Conservation (phyloP, 64 coral and sea anemone genomes). For the Cladopsammia gracilis region DNA sequence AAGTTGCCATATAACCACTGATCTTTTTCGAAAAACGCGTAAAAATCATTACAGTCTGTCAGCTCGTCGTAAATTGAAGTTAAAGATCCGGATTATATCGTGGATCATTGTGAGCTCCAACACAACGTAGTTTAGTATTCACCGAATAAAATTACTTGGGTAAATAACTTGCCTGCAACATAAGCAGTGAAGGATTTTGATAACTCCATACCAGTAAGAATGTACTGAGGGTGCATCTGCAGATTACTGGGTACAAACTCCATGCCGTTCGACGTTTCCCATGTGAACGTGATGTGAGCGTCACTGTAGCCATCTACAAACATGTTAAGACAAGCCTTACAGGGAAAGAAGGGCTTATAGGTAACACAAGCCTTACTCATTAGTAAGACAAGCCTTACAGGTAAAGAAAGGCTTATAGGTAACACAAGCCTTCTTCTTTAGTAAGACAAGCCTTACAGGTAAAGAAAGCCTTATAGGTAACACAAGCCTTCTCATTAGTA, state of each 20-base stretch:
- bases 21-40: too few relatives aligned
- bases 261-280: slow-evolving; percentile 62
- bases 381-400: background rate
- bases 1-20: too few relatives aligned
- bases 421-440: too few relatives aligned
- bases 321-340: background rate
- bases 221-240: slow-evolving; percentile 68
- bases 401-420: background rate
- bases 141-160: background rate
- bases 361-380: background rate
- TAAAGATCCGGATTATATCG: too few relatives aligned
- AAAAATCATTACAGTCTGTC: too few relatives aligned
- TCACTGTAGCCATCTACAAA: slow-evolving; percentile 75
- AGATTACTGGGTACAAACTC: slow-evolving; percentile 41
- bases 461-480: background rate
- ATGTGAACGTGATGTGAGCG: slow-evolving; percentile 65
- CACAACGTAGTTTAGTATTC: too few relatives aligned
- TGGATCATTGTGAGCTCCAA: too few relatives aligned
- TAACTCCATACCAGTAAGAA: slow-evolving; percentile 31
- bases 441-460: background rate
- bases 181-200: slow-evolving; percentile 47
- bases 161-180: slow-evolving; percentile 41
- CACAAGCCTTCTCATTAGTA: background rate
- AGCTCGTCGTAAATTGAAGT: too few relatives aligned
- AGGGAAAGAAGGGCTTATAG: too few relatives aligned